These are phyloP conservation scores for Listrodromus nycthemerus DNA, from an alignment of 2,888 invertebrate species.

Conservation along the genomic window DNA sequence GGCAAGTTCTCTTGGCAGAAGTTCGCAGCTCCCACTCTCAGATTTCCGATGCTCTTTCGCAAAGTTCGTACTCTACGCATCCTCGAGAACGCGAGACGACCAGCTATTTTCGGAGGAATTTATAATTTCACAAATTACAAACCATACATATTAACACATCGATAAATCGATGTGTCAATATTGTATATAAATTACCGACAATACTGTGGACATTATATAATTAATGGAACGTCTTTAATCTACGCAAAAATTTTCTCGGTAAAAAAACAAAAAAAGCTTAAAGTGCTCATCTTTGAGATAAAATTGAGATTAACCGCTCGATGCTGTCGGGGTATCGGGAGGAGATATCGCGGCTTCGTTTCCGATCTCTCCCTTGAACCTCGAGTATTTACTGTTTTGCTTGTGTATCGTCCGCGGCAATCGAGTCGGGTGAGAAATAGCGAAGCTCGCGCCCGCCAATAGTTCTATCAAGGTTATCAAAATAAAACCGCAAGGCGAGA, in stretches of 20 bases:
- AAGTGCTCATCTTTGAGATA: background rate
- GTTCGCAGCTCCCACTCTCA: constrained; percentile 41
- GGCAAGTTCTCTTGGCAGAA: constrained; percentile 49
- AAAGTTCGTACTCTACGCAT: background rate
- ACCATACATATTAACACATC: background rate
- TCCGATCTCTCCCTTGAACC: constrained; percentile 19
- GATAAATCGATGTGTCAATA: background rate
- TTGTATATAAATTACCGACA: background rate
- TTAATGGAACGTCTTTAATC: background rate
- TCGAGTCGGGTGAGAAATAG: constrained; percentile 9
- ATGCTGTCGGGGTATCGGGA: constrained; percentile 1
- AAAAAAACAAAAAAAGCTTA: background rate
- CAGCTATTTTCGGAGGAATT: background rate
- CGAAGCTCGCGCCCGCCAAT: constrained; percentile 24
- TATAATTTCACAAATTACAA: background rate
- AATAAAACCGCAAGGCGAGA: constrained; percentile 43
- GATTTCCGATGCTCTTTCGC: background rate
- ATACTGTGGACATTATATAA: background rate
- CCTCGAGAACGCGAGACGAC: background rate
- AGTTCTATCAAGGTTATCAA: constrained; percentile 60
- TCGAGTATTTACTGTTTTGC: constrained; percentile 12
- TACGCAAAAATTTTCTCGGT: background rate
- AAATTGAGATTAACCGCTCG: background rate
- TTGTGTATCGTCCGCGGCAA: constrained; percentile 11
- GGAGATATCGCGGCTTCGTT: constrained; percentile 1